These are phyloP conservation scores for Anolis carolinensis DNA, from an alignment of 2,113 vertebrate species.

Conservation along the genomic window DNA sequence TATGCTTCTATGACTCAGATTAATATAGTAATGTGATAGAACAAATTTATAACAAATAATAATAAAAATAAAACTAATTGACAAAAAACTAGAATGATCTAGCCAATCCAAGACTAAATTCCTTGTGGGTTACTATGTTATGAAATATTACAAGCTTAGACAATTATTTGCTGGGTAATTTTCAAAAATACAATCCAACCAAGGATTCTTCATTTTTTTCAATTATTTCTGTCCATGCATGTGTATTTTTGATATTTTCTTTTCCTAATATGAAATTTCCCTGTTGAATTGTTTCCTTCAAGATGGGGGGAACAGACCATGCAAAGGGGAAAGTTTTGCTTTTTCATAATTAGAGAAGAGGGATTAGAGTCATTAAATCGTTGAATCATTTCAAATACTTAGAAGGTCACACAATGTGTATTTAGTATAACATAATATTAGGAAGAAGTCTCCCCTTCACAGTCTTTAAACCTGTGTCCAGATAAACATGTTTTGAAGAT, in stretches of 20 bases:
- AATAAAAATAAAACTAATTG: too few species aligned
- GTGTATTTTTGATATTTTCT: neutral
- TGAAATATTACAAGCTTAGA: neutral
- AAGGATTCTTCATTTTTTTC: accelerated
- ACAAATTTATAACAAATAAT: neutral
- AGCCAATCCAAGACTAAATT: neutral
- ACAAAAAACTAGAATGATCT: neutral
- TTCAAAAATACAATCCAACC: neutral
- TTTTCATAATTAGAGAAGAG: conserved; percentile 33
- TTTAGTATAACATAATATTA: neutral
- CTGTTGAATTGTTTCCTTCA: neutral
- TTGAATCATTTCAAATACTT: conserved; percentile 2
- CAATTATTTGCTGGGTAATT: neutral
- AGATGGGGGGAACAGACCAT: neutral
- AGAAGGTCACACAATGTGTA: neutral
- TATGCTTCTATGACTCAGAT: neutral
- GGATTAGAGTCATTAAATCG: neutral
- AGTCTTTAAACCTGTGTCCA: neutral
- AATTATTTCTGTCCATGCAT: neutral
- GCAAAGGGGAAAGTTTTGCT: neutral
- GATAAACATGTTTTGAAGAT: neutral
- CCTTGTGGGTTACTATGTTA: neutral
- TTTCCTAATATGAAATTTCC: neutral
- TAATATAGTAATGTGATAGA: neutral
- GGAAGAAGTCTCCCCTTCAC: conserved; percentile 28